Base-by-base conservation (phyloP, 2,797 vertebrate genomes). In the Sebastes hubbsi region DNA sequence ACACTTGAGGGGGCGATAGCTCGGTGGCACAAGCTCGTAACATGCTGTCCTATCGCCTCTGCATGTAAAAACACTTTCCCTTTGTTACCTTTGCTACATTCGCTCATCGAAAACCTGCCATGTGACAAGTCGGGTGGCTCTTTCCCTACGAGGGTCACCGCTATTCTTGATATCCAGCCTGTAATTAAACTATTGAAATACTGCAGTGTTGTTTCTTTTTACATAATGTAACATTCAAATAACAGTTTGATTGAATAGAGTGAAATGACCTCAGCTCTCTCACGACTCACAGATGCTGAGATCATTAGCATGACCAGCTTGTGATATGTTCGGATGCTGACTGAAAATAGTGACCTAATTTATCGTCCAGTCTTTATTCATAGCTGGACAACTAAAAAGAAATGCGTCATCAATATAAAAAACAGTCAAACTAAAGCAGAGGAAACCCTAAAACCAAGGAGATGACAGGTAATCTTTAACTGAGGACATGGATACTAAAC, bases 1-100 rank as follows among this genome's bases (percentile, higher is more conserved):
- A 89, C 69, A 84, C 85, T 87, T 0, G n/a, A 75, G 34, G 36
- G 83, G 88, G 78, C n/a, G 3, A 75, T 5, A 32, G 81, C 75
- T 77, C 68, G 78, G 81, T 84, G 85, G 82, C 81, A 84, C 78
- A 78, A 36, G 38, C 74, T 83, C 25, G 22, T 49, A 24, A 24
- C 70, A 34, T 52, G 63, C 78, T 24, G 55, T 61, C 71, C 68
- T 14, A 20, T 75, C 54, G 66, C 72, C 49, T 20, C 25, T 56
- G 72, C 54, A 18, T 69, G 74, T 67, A 24, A 66, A 61, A 34
- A 54, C 4, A 68, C 55, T 68, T 91, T 92, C 92, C 91, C 90
- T 93, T 93, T 91, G 79, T 83, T 63, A 75, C 87, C 83, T 76
- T 74, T 85, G 84, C 88, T 93, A 93, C 93, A 91, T 90, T 86